A percentile compares a stretch with the other conserved stretches of the same genome.
These are phyloP conservation scores for Hippocampus barbouri DNA, from an alignment of 2,113 vertebrate genomes.

Conservation along the genomic window DNA sequence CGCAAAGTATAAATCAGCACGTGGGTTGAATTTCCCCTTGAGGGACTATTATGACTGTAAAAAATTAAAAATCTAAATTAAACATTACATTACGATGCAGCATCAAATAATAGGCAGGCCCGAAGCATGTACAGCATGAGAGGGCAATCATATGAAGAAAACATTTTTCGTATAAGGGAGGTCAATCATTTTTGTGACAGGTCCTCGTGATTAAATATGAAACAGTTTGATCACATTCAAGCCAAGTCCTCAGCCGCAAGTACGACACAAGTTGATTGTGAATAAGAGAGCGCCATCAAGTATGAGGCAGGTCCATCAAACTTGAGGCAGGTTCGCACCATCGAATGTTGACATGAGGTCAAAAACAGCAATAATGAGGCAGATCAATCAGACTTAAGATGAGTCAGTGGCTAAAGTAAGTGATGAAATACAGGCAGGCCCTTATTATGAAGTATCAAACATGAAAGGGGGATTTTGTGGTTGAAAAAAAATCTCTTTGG, in stretches of 20 bases:
- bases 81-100: not conserved
- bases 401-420: slow-evolving; percentile 11
- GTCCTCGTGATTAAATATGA: not conserved
- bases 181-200: not conserved
- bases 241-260: too few relatives aligned
- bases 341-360: not conserved
- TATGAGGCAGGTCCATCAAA: not conserved
- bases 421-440: not conserved
- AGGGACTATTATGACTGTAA: not conserved
- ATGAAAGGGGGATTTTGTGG: too few relatives aligned
- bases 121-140: not conserved
- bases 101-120: not conserved
- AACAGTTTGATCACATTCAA: not conserved
- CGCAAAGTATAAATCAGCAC: not conserved
- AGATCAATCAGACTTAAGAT: not conserved
- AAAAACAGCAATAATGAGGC: not conserved
- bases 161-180: not conserved
- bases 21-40: not conserved
- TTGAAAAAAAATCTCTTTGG: too few relatives aligned
- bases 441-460: not conserved
- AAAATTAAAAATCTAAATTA: not conserved
- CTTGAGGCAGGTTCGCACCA: not conserved
- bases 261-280: too few relatives aligned
- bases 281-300: not conserved
- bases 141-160: not conserved